Conservation (phyloP, 2,113 vertebrate species). For the Pluvialis apricaria region DNA sequence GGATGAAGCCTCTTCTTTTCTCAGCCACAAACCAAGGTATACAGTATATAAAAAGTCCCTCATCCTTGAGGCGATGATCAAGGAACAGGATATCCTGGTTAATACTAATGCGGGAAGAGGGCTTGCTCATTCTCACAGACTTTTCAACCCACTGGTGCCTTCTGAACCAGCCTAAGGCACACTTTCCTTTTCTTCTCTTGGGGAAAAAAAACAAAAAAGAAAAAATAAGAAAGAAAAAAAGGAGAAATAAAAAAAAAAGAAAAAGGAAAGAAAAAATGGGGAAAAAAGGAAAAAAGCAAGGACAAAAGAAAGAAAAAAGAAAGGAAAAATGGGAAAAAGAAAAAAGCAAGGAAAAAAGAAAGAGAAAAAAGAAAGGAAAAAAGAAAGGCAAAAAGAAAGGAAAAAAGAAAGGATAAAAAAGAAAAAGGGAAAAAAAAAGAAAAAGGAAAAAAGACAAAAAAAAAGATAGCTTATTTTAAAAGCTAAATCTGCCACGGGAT, state of each 20-base stretch:
- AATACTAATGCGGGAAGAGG: constrained; percentile 51
- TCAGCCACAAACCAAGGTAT: constrained; percentile 42
- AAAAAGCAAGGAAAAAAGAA: no score
- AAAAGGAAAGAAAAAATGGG: neutral
- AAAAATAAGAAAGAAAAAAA: neutral
- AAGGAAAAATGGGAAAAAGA: no score
- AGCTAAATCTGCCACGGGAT: neutral
- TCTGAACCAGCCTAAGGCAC: constrained; percentile 5
- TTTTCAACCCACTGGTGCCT: constrained; percentile 39
- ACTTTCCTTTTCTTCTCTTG: neutral
- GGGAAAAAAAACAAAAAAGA: neutral
- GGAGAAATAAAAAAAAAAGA: neutral
- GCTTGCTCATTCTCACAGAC: constrained; percentile 43
- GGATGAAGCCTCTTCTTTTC: constrained; percentile 52
- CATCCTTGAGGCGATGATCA: constrained; percentile 48
- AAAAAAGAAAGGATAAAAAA: neutral
- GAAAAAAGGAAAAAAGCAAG: neutral
- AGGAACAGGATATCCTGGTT: constrained; percentile 62
- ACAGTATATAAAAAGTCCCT: constrained; percentile 5
- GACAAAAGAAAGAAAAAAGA: no score
- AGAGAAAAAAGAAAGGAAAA: neutral
- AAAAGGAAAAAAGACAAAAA: neutral
- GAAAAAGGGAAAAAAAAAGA: no score
- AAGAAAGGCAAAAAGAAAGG: no score
- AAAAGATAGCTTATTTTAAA: no score